Evolutionary conservation across 2,113 vertebrate genomes (phyloP).

Genomic region (Embiotoca jacksoni): DNA sequence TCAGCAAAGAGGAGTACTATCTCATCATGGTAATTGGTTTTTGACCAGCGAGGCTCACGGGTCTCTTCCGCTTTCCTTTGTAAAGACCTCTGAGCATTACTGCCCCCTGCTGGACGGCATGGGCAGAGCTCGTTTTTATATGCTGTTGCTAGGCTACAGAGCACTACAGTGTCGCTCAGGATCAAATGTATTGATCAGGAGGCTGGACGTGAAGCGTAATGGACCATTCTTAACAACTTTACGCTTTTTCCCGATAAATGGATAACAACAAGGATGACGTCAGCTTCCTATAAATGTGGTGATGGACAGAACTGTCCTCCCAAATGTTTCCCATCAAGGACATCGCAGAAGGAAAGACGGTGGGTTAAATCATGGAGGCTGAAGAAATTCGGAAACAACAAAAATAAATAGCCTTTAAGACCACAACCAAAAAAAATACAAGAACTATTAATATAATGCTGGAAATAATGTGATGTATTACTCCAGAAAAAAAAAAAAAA

Average conservation of each 20-base stretch:
- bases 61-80: constrained; percentile 17
- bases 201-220: background rate
- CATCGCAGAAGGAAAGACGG: constrained; percentile 74
- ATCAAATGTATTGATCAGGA: background rate
- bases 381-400: too few relatives aligned
- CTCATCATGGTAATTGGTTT: constrained; percentile 24
- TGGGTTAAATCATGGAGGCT: constrained; percentile 41
- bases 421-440: too few relatives aligned
- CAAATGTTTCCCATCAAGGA: constrained; percentile 84
- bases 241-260: background rate
- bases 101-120: constrained; percentile 57
- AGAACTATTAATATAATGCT: too few relatives aligned
- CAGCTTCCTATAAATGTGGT: constrained; percentile 71
- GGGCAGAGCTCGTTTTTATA: background rate
- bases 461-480: too few relatives aligned
- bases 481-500: too few relatives aligned
- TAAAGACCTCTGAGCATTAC: background rate
- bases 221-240: background rate
- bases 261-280: constrained; percentile 62
- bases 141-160: constrained; percentile 73
- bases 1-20: background rate
- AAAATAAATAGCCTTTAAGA: too few relatives aligned
- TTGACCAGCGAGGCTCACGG: background rate
- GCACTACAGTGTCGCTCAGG: constrained; percentile 21
- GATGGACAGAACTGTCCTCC: constrained; percentile 65